Evolutionary conservation across 2,113 vertebrate genomes (phyloP).

Genomic region (Eublepharis macularius): DNA sequence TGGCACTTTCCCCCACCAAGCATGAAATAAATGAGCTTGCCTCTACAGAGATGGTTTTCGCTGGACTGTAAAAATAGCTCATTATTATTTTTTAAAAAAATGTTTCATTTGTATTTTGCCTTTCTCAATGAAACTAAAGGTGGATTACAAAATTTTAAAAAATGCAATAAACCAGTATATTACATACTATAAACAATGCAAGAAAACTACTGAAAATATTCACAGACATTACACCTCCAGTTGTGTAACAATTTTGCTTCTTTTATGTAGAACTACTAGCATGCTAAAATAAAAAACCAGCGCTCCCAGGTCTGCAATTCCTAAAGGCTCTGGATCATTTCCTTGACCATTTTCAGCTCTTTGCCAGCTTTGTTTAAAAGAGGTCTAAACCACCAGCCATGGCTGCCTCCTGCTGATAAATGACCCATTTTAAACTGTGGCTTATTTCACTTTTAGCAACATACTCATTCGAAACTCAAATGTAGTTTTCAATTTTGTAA

Average conservation of each 20-base stretch:
- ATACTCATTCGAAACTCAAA: background rate
- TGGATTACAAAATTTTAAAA: too few relatives aligned
- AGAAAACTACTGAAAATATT: too few relatives aligned
- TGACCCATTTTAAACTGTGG: background rate
- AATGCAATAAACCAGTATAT: too few relatives aligned
- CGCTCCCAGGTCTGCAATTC: background rate
- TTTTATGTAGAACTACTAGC: background rate
- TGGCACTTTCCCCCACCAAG: too few relatives aligned
- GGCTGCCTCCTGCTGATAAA: background rate
- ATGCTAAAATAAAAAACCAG: background rate
- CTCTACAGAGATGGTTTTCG: background rate
- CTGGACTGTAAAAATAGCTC: background rate
- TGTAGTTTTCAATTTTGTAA: too few relatives aligned
- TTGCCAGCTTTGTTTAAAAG: background rate
- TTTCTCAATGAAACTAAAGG: too few relatives aligned
- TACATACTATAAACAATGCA: too few relatives aligned
- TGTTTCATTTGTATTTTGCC: too few relatives aligned
- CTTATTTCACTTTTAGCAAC: background rate
- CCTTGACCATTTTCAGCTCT: background rate
- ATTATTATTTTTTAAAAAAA: background rate
- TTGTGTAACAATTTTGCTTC: background rate
- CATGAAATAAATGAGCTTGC: background rate
- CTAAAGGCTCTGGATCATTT: background rate
- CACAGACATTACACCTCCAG: background rate
- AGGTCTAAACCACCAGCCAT: background rate